Base-by-base conservation (phyloP, 2,888 invertebrate genomes). In the Acrobasis consociella region DNA sequence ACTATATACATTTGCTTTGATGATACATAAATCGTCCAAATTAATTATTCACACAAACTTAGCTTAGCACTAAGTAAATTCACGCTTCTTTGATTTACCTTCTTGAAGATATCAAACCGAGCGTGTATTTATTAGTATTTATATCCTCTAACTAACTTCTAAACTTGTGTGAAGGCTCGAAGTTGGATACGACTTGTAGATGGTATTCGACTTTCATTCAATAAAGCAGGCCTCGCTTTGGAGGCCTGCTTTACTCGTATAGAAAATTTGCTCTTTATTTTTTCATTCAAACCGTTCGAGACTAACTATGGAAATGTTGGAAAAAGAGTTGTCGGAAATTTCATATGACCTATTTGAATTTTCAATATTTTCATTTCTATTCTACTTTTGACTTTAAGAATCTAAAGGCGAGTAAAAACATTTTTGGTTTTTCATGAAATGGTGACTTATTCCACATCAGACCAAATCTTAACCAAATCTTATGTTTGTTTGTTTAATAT, bases 141-240 rank as follows among this genome's bases (percentile, higher is more conserved):
- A n/a, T n/a, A 42, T 42, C 39, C 10, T 42, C 42, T 42, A 42
- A 10, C 1, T 11, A 42, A 39, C n/a, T n/a, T n/a, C n/a, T 10
- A 53, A 53, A 53, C 16, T 55, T 39, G 39, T 39, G 17, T 55
- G 55, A 55, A 55, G 15, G 53, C 37, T 38, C 31, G 11, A 53
- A 53, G 53, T 53, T 53, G 15, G 53, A 38, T 37, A n/a, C n/a
- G n/a, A n/a, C 15, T 38, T 53, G 9, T n/a, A n/a, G 38, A 38
- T 53, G 38, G 15, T n/a, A 38, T 53, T 15, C 38, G 15, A 38
- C 37, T 15, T 46, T 46, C 46, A 46, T 46, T n/a, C 46, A 46
- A 46, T 46, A 46, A 46, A 0, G 46, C n/a, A 46, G 46, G 13
- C 13, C 10, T 3, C 46, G 46, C 13, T 46, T 5, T 1, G 46